These are phyloP conservation scores for Heterochromis multidens DNA, from an alignment of 2,113 vertebrate genomes.

Conservation along the genomic window DNA sequence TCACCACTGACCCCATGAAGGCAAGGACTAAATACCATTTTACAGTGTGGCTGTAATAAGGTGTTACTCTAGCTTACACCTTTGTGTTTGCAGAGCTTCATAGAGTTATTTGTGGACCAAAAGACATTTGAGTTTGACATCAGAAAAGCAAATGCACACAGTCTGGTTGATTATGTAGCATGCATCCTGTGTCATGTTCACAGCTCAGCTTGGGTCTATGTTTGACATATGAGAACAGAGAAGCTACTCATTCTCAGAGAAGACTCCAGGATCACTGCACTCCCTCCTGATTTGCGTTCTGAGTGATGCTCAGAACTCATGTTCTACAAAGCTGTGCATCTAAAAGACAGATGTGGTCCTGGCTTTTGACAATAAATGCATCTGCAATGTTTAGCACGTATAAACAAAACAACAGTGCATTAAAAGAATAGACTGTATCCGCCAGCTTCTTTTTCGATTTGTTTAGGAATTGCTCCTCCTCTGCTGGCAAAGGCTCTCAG, in stretches of 20 bases:
- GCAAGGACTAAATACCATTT: constrained; percentile 51
- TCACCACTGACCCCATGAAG: constrained; percentile 92
- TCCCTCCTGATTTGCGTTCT: not conserved
- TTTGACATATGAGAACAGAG: not conserved
- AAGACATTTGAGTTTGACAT: not conserved
- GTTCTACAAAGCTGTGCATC: not conserved
- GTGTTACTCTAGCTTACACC: not conserved
- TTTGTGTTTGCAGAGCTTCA: not conserved
- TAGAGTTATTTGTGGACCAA: not conserved
- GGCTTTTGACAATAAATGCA: fast-evolving
- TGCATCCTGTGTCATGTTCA: not conserved
- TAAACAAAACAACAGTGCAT: not conserved
- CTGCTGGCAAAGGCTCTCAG: not conserved
- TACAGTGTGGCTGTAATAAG: not conserved
- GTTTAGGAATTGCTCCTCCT: not conserved
- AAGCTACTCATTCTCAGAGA: not conserved
- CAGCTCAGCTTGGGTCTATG: not conserved
- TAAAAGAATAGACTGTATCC: not conserved
- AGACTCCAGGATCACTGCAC: not conserved
- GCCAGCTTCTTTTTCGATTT: not conserved
- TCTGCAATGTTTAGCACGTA: not conserved
- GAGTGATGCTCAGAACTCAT: not conserved
- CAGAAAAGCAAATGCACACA: not conserved
- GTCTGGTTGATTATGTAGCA: not conserved
- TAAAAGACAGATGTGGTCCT: not conserved